Base-by-base conservation (phyloP, 2,113 vertebrate species). In the Syrmaticus mikado region DNA sequence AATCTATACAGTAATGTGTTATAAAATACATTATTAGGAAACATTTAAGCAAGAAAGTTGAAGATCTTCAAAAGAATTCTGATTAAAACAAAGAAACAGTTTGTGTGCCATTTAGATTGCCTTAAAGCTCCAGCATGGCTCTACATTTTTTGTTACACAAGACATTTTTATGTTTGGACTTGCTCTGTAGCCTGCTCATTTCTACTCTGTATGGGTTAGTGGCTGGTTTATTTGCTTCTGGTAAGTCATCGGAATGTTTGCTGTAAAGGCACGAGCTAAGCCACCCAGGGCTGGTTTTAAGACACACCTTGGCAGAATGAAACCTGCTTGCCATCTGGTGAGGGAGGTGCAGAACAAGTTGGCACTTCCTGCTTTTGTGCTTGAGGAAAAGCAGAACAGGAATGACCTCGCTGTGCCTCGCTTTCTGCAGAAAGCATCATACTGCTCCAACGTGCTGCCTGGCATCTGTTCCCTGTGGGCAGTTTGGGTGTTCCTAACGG, bases 351-450 rank as follows among this genome's bases (percentile, higher is more conserved):
- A 10, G 24, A 30, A 45, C 45, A 2, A 8, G 60, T 53, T 74
- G 68, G 28, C 55, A 71, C 8, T 18, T 8, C 5, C 22, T 7
- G 3, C 36, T n/a, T 62, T 20, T 13, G 21, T 34, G 27, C 10
- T 55, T 0, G 1, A 68, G 58, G 32, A 68, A 6, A 22, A 80
- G 25, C 2, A 2, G 17, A 53, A 5, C 22, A 8, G 17, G 52
- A 12, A 5, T 50, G 24, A 50, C 21, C 22, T 27, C 15, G 19
- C 1, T 0, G 1, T 28, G 32, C 62, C 1, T 0, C 0, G 13
- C 15, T 89, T 32, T 5, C 0, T 0, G 4, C 8, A 28, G 12
- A 34, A 79, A 27, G 11, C 34, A 19, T 75, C 24, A 17, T 15
- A 11, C 70, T 0, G 0, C 70, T 71, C 30, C 67, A 3, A 2